Percentiles rank a stretch among this genome's conserved stretches.
phyloP scores from a whole-genome alignment of 53 echinoderm and acorn worm species.

The Glandiceps talaboti region DNA sequence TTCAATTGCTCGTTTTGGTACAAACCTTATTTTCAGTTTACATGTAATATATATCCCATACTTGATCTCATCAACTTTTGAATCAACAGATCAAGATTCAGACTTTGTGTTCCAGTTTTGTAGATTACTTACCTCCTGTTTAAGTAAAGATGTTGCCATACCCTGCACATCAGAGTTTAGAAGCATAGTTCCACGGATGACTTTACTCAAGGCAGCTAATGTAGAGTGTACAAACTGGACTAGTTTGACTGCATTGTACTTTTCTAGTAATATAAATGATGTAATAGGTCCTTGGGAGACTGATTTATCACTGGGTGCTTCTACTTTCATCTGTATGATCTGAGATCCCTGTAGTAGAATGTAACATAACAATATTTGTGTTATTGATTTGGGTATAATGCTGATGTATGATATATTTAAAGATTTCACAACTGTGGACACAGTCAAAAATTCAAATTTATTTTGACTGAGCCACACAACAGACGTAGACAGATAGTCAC shows the following conservation, averaged over 20 bases:
- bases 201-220: conserved; percentile 87
- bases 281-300: conserved; percentile 58
- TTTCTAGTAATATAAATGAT: conserved; percentile 84
- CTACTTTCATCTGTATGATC: conserved; percentile 71
- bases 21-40: too few species aligned
- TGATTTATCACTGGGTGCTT: conserved; percentile 67
- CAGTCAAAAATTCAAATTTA: too few species aligned
- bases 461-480: too few species aligned
- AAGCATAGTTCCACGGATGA: conserved; percentile 75
- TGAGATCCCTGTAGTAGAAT: conserved; percentile 44
- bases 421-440: too few species aligned
- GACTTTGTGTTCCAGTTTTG: too few species aligned
- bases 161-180: conserved; percentile 89
- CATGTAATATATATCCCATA: too few species aligned
- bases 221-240: conserved; percentile 97
- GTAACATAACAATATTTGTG: neutral
- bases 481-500: too few species aligned
- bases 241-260: conserved; percentile 76
- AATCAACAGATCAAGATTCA: too few species aligned
- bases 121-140: conserved; percentile 96
- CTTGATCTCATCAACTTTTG: too few species aligned
- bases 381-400: too few species aligned
- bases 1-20: too few species aligned
- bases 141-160: conserved; percentile 53
- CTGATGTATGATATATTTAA: too few species aligned